Evolutionary conservation across 1,140 invertebrate species (phyloP).

Genomic region (Cydia splendana): DNA sequence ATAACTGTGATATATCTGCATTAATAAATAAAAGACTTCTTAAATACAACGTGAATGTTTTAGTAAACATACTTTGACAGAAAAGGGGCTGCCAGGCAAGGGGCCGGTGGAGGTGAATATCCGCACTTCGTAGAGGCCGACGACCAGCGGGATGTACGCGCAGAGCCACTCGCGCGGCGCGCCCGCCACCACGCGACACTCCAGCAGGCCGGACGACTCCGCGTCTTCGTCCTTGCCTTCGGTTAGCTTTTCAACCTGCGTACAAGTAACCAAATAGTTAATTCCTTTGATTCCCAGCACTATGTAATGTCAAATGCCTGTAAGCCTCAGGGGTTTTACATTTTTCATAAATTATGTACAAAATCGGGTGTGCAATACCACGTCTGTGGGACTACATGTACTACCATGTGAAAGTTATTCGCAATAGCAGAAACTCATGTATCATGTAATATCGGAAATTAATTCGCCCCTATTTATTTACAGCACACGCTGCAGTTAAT

Average conservation of each 20-base stretch:
- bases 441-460: no score
- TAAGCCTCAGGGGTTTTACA: no score
- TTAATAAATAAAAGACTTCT: no score
- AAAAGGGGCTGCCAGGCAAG: constrained; percentile 81
- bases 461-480: no score
- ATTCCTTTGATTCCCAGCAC: not conserved
- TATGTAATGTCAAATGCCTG: no score
- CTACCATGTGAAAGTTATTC: no score
- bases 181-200: constrained; percentile 66
- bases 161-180: constrained; percentile 80
- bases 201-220: constrained; percentile 70
- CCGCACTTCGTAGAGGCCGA: constrained; percentile 81
- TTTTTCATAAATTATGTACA: no score
- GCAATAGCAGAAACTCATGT: no score
- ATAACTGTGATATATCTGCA: no score
- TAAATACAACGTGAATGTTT: not conserved
- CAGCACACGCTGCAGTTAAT: no score
- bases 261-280: not conserved
- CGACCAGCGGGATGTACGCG: constrained; percentile 80
- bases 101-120: constrained; percentile 80
- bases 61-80: constrained; percentile 68
- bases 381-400: no score
- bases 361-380: no score
- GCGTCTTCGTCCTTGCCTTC: constrained; percentile 66
- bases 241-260: constrained; percentile 74